Base-by-base conservation (phyloP, 2,797 vertebrate species). In the Ispidina picta region DNA sequence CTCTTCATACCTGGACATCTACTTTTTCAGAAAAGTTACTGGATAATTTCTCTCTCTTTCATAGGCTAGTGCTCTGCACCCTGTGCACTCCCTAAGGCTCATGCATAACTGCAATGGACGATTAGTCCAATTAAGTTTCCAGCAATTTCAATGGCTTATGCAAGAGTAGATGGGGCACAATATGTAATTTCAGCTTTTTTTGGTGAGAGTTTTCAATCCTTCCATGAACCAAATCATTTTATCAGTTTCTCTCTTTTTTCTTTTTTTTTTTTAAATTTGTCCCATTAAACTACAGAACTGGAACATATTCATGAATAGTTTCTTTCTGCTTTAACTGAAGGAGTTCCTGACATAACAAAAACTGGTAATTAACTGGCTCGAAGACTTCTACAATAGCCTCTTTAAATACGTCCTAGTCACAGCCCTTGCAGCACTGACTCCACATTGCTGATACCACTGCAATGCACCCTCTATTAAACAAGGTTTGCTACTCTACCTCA, bases 311-410 rank as follows among this genome's bases (percentile, higher is more conserved):
- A 95, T 97, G 97, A 97, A 98, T 97, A 97, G 96, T 89, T 97
- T 96, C 97, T 97, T 97, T 97, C 97, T 97, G 96, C 97, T 97
- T 96, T 96, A 96, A 97, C 96, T 97, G 88, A 91, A 97, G 96
- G 96, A 98, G 97, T 92, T 97, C 97, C 98, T 98, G 97, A 98
- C 97, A 97, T 97, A 97, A 98, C 97, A 97, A 97, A 98, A 98
- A 96, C 96, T 97, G 92, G 97, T 97, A 98, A 98, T 98, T 98
- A 98, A 97, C 97, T 96, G 95, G 88, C 96, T 97, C 12, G 8
- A 94, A 97, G 96, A 96, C 87, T 96, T 97, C 97, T 97, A 97
- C 97, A 98, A 97, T 96, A 96, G 97, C 87, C 89, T 96, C 91
- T 97, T 97, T 95, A 97, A 97, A 96, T 95, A 96, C 96, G 93